phyloP scores from a whole-genome alignment of 2,113 vertebrate genomes.

The Mustela nigripes region DNA sequence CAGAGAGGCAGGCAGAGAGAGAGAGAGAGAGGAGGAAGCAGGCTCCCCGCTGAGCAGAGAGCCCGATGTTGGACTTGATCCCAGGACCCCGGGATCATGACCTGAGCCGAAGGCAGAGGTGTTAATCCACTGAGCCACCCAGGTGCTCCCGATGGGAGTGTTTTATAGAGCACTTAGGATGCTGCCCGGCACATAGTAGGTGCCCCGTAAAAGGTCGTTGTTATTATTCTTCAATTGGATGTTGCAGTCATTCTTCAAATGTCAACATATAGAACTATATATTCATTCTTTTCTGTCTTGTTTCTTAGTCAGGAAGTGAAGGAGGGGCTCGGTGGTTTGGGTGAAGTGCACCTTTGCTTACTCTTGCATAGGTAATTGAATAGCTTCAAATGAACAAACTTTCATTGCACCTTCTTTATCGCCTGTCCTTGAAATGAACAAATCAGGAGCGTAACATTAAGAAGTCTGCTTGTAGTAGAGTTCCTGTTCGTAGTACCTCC shows the following conservation, averaged over 20 bases:
- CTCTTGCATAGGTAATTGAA: not conserved
- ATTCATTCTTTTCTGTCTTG: not conserved
- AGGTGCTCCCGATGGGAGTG: not conserved
- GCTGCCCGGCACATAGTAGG: not conserved
- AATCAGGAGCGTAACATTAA: not conserved
- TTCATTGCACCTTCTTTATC: not conserved
- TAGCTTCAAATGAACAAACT: not conserved
- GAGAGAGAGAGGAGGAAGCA: too few relatives aligned
- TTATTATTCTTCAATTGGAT: not conserved
- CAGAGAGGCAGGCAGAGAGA: too few relatives aligned
- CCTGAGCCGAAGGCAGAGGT: too few relatives aligned
- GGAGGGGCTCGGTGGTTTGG: not conserved
- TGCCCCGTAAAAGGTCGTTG: not conserved
- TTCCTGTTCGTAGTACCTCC: rapidly evolving
- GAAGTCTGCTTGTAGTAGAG: not conserved
- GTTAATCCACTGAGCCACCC: too few relatives aligned
- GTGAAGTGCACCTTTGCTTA: not conserved
- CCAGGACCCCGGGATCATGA: too few relatives aligned
- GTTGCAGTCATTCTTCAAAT: not conserved
- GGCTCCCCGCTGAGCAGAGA: too few relatives aligned
- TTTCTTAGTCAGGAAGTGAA: not conserved
- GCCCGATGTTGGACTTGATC: too few relatives aligned
- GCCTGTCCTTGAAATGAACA: not conserved
- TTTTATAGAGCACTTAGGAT: not conserved
- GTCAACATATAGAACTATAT: not conserved